Base-by-base conservation (phyloP, 2,888 invertebrate species). In the Acronicta alni region DNA sequence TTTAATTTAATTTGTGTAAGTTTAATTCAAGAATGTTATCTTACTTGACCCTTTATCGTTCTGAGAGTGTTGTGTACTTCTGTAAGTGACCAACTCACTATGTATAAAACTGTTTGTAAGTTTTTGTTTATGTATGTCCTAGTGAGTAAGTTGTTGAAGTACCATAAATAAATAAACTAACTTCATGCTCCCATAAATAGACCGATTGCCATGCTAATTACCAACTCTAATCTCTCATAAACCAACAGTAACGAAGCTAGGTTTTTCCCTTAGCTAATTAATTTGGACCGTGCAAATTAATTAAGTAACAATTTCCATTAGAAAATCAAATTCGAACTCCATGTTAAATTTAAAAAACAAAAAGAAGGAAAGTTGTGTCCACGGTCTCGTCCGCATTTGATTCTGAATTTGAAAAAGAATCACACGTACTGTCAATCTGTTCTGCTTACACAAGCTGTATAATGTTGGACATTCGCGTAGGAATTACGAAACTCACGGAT, bases 341-440 rank as follows among this genome's bases (percentile, higher is more conserved):
- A 35, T 43, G 46, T 38, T 26, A 14, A 55, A 55, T 53, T n/a
- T 23, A 8, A 61, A 59, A 48, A 23, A 59, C 67, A 68, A 58
- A 48, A 52, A 39, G 66, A 58, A 71, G 46, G 68, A 68, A 72
- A 72, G 67, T 32, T 17, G 59, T 66, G 72, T 72, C 57, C 57
- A 37, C 46, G 65, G 72, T 61, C 57, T 62, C 48, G 56, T 59
- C 45, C 49, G 26, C 44, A 54, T 63, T 58, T 42, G 60, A 38
- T 56, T 39, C 44, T 51, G 44, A 30, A 51, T 72, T 67, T 38
- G 16, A 6, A 56, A 65, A 58, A 49, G 61, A n/a, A 57, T 46
- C 59, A 59, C 72, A 75, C 72, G 73, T 73, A 62, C 60, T 38
- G 7, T 42, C 39, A 49, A 60, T 75, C 57, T 17, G 75, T 73